Base-by-base conservation (phyloP, 2,888 invertebrate genomes). In the Pristionchus mayeri region DNA sequence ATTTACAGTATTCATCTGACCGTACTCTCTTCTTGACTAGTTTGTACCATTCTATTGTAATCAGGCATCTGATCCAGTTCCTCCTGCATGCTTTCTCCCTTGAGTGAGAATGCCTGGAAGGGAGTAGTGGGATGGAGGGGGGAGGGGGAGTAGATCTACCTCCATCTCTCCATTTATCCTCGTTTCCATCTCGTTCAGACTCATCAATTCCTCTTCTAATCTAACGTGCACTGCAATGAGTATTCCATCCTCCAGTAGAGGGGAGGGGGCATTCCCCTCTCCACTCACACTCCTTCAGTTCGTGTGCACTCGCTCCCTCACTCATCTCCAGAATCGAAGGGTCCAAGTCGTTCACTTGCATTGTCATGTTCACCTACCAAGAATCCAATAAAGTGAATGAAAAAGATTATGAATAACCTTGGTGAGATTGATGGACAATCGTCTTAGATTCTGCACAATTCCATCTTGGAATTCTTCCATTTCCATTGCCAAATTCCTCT, bases 41-140 rank as follows among this genome's bases (percentile, higher is more conserved):
- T 34, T 27, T 24, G 40, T 21, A 60, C 81, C 60, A 81, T 30
- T 60, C 60, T 37, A 40, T 81, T 30, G 34, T 81, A 81, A 40
- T 95, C 95, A 91, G 96, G 95, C 92, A 96, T 95, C 87, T 95
- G 94, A 89, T 95, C 95, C n/a, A 96, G 92, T 90, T 95, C 95
- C 80, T 84, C 85, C 11, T 86, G 71, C 94, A 94, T 57, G 95
- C 93, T 85, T 95, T 94, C 87, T 94, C 94, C 90, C 95, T 95
- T 88, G 3, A 80, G 37, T 63, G 87, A 30, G 27, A 81, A 81
- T 37, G 81, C 81, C 81, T 83, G n/a, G 71, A 54, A 27, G n/a
- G 57, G 57, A n/a, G 24, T n/a, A n/a, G n/a, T n/a, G 13, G 44
- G 44, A 44, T 6, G 44, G 44, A 44, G 44, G 44, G 44, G 44